These are phyloP conservation scores for Zelleria hepariella DNA, from an alignment of 2,888 invertebrate genomes.

Conservation along the genomic window DNA sequence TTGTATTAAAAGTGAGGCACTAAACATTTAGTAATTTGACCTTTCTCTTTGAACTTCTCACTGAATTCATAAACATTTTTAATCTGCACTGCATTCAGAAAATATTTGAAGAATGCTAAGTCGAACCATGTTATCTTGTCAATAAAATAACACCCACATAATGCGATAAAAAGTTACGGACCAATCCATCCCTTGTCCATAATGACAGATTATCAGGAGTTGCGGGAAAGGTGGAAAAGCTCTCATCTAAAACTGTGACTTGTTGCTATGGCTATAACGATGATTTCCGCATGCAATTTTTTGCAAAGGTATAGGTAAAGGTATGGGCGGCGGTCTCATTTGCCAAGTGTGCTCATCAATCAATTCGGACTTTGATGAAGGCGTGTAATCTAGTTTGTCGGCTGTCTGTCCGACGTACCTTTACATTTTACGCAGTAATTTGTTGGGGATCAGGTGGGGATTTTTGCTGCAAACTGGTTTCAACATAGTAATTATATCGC, in stretches of 20 bases:
- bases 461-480: not conserved
- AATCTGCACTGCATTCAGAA: no score
- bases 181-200: conserved; percentile 14
- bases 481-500: not conserved
- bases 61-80: no score
- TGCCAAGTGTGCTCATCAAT: conserved; percentile 50
- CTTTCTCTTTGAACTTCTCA: no score
- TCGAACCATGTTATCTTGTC: not conserved
- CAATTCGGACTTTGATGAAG: conserved; percentile 52
- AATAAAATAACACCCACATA: conserved; percentile 5
- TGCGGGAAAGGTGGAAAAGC: not conserved
- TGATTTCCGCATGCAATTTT: not conserved
- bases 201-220: conserved; percentile 14
- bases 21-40: no score
- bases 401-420: conserved; percentile 38
- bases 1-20: no score
- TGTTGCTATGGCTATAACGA: not conserved
- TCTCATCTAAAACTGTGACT: not conserved
- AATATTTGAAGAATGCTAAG: no score
- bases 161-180: conserved; percentile 9
- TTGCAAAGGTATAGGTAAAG: conserved; percentile 6
- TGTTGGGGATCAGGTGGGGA: conserved; percentile 2
- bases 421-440: conserved; percentile 12
- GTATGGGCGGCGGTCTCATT: conserved; percentile 25
- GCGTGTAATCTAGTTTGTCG: conserved; percentile 56